Conservation (phyloP, 2,888 invertebrate genomes). For the Parascotia fuliginaria region DNA sequence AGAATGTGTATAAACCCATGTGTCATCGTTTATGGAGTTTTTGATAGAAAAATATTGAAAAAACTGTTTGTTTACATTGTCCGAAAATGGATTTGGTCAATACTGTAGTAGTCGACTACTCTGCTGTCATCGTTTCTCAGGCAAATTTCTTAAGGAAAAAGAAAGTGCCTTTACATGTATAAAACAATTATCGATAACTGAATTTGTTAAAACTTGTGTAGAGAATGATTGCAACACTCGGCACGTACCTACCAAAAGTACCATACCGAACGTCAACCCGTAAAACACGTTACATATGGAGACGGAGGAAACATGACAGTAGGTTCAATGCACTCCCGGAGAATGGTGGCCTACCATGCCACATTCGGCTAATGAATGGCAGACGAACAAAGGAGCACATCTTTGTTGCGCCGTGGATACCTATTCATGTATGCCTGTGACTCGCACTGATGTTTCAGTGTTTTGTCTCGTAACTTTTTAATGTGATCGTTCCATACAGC, state of each 20-base stretch:
- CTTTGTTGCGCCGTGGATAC: slow-evolving; percentile 56
- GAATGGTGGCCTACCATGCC: slow-evolving; percentile 73
- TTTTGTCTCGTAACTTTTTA: slow-evolving; percentile 46
- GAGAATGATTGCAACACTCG: slow-evolving; percentile 56
- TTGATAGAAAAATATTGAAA: too few species aligned
- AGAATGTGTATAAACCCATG: too few species aligned
- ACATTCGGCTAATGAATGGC: slow-evolving; percentile 82
- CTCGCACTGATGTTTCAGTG: slow-evolving; percentile 45
- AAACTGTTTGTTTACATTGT: too few species aligned
- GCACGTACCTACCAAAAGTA: slow-evolving; percentile 56
- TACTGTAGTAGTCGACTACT: too few species aligned
- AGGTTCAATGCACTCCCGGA: slow-evolving; percentile 76
- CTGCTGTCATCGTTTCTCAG: too few species aligned
- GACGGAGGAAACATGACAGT: slow-evolving; percentile 70
- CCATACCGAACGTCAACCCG: slow-evolving; percentile 66
- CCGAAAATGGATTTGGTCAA: too few species aligned
- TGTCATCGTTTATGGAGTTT: too few species aligned
- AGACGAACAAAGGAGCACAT: slow-evolving; percentile 74
- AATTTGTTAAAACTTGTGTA: slow-evolving; percentile 20
- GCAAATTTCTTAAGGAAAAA: too few species aligned
- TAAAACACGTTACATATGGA: slow-evolving; percentile 74
- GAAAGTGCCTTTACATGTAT: too few species aligned
- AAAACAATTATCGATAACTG: too few species aligned
- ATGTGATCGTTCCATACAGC: slow-evolving; percentile 13
- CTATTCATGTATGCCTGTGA: slow-evolving; percentile 62